A percentile compares a stretch with the other conserved stretches of the same genome.
Conservation (phyloP, 1,140 invertebrate genomes). For the Dinoponera quadriceps region DNA sequence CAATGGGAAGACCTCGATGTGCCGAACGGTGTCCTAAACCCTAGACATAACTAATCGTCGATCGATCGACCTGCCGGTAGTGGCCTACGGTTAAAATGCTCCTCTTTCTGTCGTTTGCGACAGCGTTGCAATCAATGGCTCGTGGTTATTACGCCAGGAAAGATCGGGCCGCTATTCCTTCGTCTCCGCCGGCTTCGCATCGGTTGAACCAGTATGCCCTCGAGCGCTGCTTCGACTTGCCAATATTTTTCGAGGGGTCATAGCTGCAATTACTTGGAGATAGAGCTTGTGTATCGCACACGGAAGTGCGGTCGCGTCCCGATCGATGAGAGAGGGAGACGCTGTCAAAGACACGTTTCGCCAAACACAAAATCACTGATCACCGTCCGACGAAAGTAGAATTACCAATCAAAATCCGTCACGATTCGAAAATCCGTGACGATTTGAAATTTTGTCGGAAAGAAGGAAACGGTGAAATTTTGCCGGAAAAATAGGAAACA, state of each 20-base stretch:
- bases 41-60: conserved; percentile 65
- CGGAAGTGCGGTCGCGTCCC: background rate
- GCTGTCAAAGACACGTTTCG: background rate
- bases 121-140: conserved; percentile 45
- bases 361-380: background rate
- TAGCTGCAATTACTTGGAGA: conserved; percentile 26
- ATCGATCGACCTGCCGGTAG: conserved; percentile 56
- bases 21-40: conserved; percentile 1
- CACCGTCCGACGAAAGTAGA: background rate
- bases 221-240: background rate
- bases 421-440: no score
- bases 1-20: background rate
- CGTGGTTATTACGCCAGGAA: conserved; percentile 47
- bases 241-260: background rate
- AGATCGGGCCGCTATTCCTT: conserved; percentile 35
- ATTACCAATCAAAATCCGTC: background rate
- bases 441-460: background rate
- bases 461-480: background rate
- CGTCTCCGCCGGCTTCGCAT: conserved; percentile 5
- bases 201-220: conserved; percentile 9
- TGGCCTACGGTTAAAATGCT: conserved; percentile 41
- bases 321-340: background rate
- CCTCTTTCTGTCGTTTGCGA: conserved; percentile 35
- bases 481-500: background rate
- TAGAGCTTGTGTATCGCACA: background rate